Conservation (phyloP, 1,140 invertebrate genomes). For the Drosophila pandora region DNA sequence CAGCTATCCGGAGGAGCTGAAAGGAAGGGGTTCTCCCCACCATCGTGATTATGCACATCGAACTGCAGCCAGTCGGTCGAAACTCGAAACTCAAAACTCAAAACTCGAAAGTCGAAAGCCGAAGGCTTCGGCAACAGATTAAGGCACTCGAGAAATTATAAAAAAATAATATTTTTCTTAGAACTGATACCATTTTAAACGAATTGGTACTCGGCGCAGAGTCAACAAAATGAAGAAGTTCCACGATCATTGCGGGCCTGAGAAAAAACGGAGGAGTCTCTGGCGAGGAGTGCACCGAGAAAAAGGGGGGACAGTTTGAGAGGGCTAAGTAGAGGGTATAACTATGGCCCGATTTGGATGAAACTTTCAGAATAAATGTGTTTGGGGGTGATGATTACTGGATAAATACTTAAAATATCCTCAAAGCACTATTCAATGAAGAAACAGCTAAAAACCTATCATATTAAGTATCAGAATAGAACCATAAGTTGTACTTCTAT, state of each 20-base stretch:
- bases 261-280: slow-evolving; percentile 44
- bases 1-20: background rate
- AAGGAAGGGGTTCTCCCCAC: slow-evolving; percentile 7
- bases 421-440: too few species aligned
- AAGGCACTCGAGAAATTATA: slow-evolving; percentile 82
- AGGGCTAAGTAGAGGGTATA: too few species aligned
- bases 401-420: too few species aligned
- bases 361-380: too few species aligned
- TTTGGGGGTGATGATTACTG: too few species aligned
- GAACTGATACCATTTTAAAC: slow-evolving; percentile 83
- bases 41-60: slow-evolving; percentile 75
- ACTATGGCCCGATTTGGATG: too few species aligned
- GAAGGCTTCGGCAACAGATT: slow-evolving; percentile 68
- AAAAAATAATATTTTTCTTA: slow-evolving; percentile 83
- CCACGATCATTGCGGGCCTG: slow-evolving; percentile 45
- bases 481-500: background rate
- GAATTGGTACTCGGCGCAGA: slow-evolving; percentile 75
- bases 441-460: too few species aligned
- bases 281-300: background rate
- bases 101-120: slow-evolving; percentile 1
- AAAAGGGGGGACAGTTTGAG: background rate
- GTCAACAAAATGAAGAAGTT: slow-evolving; percentile 73
- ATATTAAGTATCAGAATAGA: too few species aligned
- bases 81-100: background rate
- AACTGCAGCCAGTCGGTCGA: slow-evolving; percentile 16